Evolutionary conservation across 2,888 invertebrate genomes (phyloP).

Genomic region (Andrena flavipes): DNA sequence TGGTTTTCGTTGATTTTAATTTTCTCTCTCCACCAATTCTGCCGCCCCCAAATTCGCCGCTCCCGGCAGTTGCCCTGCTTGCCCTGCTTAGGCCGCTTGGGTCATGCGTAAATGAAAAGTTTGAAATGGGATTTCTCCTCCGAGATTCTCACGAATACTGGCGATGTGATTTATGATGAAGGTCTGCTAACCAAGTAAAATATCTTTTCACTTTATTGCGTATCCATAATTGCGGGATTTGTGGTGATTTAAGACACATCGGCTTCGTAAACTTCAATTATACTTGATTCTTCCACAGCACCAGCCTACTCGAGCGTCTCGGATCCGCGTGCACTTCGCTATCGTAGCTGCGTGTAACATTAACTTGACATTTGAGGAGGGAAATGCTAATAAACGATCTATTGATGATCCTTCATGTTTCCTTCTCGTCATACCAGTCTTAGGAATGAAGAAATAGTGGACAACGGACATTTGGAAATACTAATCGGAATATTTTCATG

Average conservation of each 20-base stretch:
- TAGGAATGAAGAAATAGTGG: neutral
- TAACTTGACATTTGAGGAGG: neutral
- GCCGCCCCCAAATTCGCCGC: too few relatives aligned
- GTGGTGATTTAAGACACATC: slow-evolving; percentile 27
- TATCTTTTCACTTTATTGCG: slow-evolving; percentile 32
- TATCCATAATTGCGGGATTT: slow-evolving; percentile 15
- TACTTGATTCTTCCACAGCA: neutral
- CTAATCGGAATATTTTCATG: too few relatives aligned
- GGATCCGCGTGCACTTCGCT: neutral
- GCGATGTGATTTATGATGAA: slow-evolving; percentile 21
- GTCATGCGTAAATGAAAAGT: slow-evolving; percentile 16
- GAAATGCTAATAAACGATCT: slow-evolving; percentile 1
- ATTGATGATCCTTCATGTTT: slow-evolving; percentile 1
- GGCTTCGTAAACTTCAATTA: slow-evolving; percentile 42
- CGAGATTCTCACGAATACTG: slow-evolving; percentile 24
- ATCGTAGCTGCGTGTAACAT: neutral
- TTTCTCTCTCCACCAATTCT: too few relatives aligned
- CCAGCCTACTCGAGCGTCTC: neutral
- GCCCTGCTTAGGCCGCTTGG: too few relatives aligned
- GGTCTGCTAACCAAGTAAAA: slow-evolving; percentile 37
- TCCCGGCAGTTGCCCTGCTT: too few relatives aligned
- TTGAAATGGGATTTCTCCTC: slow-evolving; percentile 41
- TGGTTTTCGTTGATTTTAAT: too few relatives aligned
- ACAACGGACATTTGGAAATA: neutral
- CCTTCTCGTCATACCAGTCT: slow-evolving; percentile 1